A percentile compares a stretch with the other conserved stretches of the same genome.
phyloP scores from a whole-genome alignment of 2,888 invertebrate genomes.

The Oxyteleia sp. region DNA sequence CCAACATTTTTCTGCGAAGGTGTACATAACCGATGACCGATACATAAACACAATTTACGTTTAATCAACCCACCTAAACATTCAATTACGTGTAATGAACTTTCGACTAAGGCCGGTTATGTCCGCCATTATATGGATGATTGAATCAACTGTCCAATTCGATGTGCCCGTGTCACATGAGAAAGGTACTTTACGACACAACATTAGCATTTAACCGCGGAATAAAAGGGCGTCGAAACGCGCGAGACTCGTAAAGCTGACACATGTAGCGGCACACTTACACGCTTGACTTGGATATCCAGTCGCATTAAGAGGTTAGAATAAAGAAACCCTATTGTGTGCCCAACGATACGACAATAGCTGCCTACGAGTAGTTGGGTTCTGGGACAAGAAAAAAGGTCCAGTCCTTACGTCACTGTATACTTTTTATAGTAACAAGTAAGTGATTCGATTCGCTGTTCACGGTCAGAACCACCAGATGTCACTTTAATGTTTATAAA shows the following conservation, averaged over 20 bases:
- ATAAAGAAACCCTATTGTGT: slow-evolving; percentile 45
- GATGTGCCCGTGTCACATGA: slow-evolving; percentile 45
- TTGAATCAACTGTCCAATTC: slow-evolving; percentile 61
- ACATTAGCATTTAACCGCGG: slow-evolving; percentile 56
- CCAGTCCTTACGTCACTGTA: slow-evolving; percentile 24
- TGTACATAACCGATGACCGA: slow-evolving; percentile 9
- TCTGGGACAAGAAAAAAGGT: neutral
- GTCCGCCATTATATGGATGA: slow-evolving; percentile 48
- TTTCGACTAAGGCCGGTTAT: slow-evolving; percentile 43
- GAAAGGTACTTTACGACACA: slow-evolving; percentile 55
- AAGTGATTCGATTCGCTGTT: slow-evolving; percentile 43
- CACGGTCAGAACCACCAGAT: slow-evolving; percentile 20
- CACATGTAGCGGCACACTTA: slow-evolving; percentile 49
- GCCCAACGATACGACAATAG: slow-evolving; percentile 25
- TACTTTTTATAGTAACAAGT: neutral
- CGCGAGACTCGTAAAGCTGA: slow-evolving; percentile 51
- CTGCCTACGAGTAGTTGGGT: slow-evolving; percentile 8
- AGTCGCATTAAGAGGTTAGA: slow-evolving; percentile 44
- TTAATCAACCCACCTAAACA: slow-evolving; percentile 46
- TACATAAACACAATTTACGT: slow-evolving; percentile 39
- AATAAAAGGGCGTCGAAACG: slow-evolving; percentile 59
- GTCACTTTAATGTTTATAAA: slow-evolving; percentile 22
- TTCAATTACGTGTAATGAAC: slow-evolving; percentile 64
- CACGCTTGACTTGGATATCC: slow-evolving; percentile 35
- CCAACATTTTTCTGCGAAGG: neutral